A percentile compares a stretch with the other conserved stretches of the same genome.
Conservation (phyloP, 2,113 vertebrate species). For the Tautogolabrus adspersus region DNA sequence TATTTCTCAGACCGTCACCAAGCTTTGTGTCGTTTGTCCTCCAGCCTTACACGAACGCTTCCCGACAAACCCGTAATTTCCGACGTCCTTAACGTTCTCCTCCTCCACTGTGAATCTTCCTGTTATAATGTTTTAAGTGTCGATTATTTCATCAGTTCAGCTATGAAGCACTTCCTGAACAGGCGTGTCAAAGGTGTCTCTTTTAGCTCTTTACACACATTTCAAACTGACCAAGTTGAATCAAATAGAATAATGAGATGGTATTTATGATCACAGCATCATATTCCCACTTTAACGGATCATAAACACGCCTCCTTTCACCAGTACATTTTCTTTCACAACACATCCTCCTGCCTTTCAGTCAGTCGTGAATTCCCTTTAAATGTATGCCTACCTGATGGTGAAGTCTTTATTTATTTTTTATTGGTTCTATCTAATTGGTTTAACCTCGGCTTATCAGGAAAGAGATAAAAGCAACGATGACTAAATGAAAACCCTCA, state of each 20-base stretch:
- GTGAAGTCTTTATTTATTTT: background rate
- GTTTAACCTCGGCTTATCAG: no score
- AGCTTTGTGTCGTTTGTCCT: slow-evolving; percentile 21
- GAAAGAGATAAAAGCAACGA: no score
- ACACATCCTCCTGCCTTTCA: background rate
- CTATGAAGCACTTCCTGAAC: slow-evolving; percentile 18
- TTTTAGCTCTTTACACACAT: slow-evolving; percentile 29
- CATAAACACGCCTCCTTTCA: background rate
- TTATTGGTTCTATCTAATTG: no score
- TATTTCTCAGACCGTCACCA: slow-evolving; percentile 9
- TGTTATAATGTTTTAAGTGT: slow-evolving; percentile 2
- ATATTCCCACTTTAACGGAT: background rate
- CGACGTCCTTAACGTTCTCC: slow-evolving; percentile 18
- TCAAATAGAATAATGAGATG: background rate
- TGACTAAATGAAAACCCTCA: no score
- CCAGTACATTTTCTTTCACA: background rate
- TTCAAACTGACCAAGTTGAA: background rate
- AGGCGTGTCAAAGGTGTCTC: slow-evolving; percentile 36
- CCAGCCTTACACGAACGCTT: slow-evolving; percentile 16
- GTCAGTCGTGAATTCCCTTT: slow-evolving; percentile 3
- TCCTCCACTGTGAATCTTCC: slow-evolving; percentile 3
- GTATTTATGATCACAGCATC: slow-evolving; percentile 13
- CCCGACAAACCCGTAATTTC: slow-evolving; percentile 24
- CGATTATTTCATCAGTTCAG: slow-evolving; percentile 1
- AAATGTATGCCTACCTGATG: background rate